Conservation (phyloP, 2,888 invertebrate genomes). For the Geotrupes spiniger region DNA sequence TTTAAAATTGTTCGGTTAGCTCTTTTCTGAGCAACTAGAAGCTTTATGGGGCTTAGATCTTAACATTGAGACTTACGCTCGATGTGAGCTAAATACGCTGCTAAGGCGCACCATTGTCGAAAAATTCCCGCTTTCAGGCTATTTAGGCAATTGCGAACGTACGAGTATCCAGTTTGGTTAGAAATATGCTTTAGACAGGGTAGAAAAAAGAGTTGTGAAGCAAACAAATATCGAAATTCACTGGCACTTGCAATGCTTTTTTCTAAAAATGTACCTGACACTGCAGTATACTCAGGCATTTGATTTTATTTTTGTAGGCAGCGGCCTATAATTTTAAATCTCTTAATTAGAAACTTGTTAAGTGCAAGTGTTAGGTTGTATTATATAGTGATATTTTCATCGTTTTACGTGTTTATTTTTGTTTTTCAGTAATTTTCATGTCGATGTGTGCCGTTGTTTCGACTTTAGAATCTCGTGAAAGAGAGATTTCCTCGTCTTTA, state of each 20-base stretch:
- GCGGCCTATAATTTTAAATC: neutral
- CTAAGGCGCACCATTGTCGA: too few relatives aligned
- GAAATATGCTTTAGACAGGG: slow-evolving; percentile 1
- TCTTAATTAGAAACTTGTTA: slow-evolving; percentile 3
- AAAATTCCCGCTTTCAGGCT: too few relatives aligned
- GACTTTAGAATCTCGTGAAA: neutral
- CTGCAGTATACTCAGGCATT: slow-evolving; percentile 9
- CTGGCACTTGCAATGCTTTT: slow-evolving; percentile 6
- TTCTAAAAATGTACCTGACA: slow-evolving; percentile 5
- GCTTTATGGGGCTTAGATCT: neutral
- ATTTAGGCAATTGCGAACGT: too few relatives aligned
- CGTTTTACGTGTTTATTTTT: neutral
- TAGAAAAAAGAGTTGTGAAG: neutral
- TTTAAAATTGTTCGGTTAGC: too few relatives aligned
- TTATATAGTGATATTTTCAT: slow-evolving; percentile 13
- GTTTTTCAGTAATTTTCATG: neutral
- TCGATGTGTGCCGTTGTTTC: neutral
- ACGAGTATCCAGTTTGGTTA: too few relatives aligned
- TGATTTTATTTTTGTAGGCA: neutral
- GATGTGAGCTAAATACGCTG: too few relatives aligned
- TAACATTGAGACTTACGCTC: too few relatives aligned
- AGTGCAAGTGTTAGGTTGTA: slow-evolving; percentile 10
- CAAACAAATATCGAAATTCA: neutral
- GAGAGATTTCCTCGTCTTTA: too few relatives aligned
- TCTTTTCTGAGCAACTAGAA: slow-evolving; percentile 1